Conservation (phyloP, 2,888 invertebrate species). For the Ophion ventricosus region DNA sequence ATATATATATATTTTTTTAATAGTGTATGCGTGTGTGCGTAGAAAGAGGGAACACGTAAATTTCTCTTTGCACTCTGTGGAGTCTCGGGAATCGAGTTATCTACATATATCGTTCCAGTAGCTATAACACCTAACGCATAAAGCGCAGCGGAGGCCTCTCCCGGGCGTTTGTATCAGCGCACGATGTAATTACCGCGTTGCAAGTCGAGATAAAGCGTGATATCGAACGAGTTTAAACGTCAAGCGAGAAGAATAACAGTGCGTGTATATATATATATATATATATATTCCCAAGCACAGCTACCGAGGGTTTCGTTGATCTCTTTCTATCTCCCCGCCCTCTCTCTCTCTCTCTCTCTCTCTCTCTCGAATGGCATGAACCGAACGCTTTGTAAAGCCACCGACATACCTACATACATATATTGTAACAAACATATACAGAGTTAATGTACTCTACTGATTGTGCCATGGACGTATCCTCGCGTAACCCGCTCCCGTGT, state of each 20-base stretch:
- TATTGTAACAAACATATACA: slow-evolving; percentile 1
- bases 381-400: slow-evolving; percentile 9
- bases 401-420: not conserved
- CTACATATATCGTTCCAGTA: slow-evolving; percentile 40
- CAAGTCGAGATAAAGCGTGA: slow-evolving; percentile 69
- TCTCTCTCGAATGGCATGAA: slow-evolving; percentile 26
- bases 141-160: slow-evolving; percentile 50
- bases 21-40: not conserved
- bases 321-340: not conserved
- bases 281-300: not conserved
- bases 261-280: slow-evolving; percentile 33
- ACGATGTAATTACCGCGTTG: slow-evolving; percentile 69
- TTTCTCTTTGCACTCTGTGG: slow-evolving; percentile 27
- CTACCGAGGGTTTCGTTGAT: slow-evolving; percentile 50
- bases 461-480: slow-evolving; percentile 45
- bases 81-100: slow-evolving; percentile 44
- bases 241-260: slow-evolving; percentile 62
- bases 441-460: slow-evolving; percentile 16
- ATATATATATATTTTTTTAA: not conserved
- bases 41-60: slow-evolving; percentile 42
- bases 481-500: slow-evolving; percentile 57
- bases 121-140: slow-evolving; percentile 50
- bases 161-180: slow-evolving; percentile 62
- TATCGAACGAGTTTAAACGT: slow-evolving; percentile 69
- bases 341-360: not conserved